A percentile compares a stretch with the other conserved stretches of the same genome.
These are phyloP conservation scores for Syngnathoides biaculeatus DNA, from an alignment of 2,113 vertebrate genomes.

Conservation along the genomic window DNA sequence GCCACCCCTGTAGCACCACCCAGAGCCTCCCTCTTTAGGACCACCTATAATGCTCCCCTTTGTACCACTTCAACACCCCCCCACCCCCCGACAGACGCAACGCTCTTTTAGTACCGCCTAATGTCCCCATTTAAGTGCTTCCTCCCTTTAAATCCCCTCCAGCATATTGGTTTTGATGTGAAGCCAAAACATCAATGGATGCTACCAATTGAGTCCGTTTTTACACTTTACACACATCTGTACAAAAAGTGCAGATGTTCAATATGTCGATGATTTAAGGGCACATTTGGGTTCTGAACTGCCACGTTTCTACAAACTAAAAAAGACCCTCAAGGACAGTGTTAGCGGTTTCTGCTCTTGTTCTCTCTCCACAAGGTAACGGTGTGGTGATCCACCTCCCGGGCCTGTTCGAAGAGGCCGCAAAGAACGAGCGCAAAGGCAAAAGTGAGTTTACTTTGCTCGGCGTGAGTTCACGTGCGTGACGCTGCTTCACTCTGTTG, in stretches of 20 bases:
- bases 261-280: conserved; percentile 2
- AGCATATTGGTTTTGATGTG: conserved; percentile 24
- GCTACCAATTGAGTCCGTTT: conserved; percentile 61
- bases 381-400: conserved; percentile 97
- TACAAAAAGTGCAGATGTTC: conserved; percentile 12
- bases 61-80: not conserved
- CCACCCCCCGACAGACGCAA: not conserved
- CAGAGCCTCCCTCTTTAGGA: not conserved
- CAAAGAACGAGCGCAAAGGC: conserved; percentile 91
- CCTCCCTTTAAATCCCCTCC: not conserved
- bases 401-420: conserved; percentile 95
- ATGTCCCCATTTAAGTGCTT: not conserved
- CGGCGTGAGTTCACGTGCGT: not conserved
- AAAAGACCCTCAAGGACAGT: no score
- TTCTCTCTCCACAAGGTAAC: conserved; percentile 76
- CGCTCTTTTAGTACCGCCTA: not conserved
- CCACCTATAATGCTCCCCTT: not conserved
- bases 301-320: not conserved
- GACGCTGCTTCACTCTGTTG: not conserved
- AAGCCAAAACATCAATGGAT: conserved; percentile 35
- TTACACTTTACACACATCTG: conserved; percentile 6
- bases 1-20: not conserved
- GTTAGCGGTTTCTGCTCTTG: not conserved
- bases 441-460: conserved; percentile 75
- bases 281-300: not conserved